Evolutionary conservation across 2,888 invertebrate genomes (phyloP).

Genomic region (Pristionchus mayeri): DNA sequence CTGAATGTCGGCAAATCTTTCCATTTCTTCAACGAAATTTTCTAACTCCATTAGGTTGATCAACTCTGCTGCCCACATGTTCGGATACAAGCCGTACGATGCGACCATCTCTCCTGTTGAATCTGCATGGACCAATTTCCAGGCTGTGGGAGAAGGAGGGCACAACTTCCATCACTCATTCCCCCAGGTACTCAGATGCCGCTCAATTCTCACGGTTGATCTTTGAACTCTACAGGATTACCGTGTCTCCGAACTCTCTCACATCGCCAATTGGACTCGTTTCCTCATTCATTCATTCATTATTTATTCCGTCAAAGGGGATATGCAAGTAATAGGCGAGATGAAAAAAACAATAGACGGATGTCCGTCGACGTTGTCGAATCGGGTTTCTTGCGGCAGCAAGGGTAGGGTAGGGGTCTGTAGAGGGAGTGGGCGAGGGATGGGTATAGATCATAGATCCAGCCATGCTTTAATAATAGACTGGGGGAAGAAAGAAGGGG

Average conservation of each 20-base stretch:
- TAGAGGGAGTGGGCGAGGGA: too few species aligned
- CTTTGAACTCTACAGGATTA: constrained; percentile 64
- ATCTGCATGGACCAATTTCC: constrained; percentile 70
- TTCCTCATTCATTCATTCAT: not conserved
- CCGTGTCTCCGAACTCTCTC: constrained; percentile 70
- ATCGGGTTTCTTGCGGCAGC: too few species aligned
- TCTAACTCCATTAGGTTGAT: constrained; percentile 81
- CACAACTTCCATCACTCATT: constrained; percentile 80
- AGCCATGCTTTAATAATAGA: too few species aligned
- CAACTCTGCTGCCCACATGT: constrained; percentile 92
- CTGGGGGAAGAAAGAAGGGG: too few species aligned
- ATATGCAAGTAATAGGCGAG: too few species aligned
- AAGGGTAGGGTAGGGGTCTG: too few species aligned
- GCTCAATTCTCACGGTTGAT: not conserved
- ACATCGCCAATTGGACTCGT: constrained; percentile 69
- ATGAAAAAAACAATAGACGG: too few species aligned
- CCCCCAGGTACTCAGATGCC: constrained; percentile 60
- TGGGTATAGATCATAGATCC: too few species aligned
- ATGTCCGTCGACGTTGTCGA: too few species aligned
- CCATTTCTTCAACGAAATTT: not conserved
- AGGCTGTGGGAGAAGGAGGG: constrained; percentile 77
- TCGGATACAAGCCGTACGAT: constrained; percentile 93
- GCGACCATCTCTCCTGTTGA: constrained; percentile 78
- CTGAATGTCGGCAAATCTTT: not conserved
- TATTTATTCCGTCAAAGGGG: too few species aligned